Conservation (phyloP, 2,113 vertebrate species). For the Chlamydotis undulata region DNA sequence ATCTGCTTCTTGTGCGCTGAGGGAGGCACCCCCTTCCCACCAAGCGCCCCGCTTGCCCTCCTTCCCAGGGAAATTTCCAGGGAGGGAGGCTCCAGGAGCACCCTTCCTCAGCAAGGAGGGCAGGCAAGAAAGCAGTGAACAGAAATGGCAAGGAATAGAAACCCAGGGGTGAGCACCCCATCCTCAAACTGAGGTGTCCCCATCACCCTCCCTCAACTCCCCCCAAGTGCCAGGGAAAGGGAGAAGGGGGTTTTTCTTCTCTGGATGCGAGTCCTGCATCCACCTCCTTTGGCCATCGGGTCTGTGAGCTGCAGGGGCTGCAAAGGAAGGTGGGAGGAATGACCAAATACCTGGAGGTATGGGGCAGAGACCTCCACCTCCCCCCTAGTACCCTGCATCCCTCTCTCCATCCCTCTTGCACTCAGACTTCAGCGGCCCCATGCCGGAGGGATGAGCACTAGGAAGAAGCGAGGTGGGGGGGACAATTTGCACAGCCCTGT, state of each 20-base stretch:
- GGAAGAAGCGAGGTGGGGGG: neutral
- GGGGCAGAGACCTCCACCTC: neutral
- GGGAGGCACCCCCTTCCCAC: neutral
- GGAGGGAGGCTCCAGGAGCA: neutral
- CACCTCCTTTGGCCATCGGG: neutral
- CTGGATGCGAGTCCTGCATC: neutral
- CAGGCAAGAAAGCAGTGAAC: neutral
- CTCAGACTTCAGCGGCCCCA: neutral
- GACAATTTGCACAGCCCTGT: neutral
- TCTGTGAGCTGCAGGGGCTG: neutral
- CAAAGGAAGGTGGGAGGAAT: neutral
- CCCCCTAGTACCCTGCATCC: neutral
- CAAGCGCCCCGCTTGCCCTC: neutral
- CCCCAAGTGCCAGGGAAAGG: neutral
- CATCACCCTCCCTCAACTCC: neutral
- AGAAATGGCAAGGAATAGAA: neutral
- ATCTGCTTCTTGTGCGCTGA: neutral
- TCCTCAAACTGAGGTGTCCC: neutral
- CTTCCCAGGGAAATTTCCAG: neutral
- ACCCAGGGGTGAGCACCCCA: neutral
- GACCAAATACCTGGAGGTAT: neutral
- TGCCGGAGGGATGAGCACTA: neutral
- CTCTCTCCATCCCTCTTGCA: neutral
- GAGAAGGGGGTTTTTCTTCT: neutral
- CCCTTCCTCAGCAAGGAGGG: neutral